Conservation (phyloP, 2,797 vertebrate species). For the Phaenicophaeus curvirostris region DNA sequence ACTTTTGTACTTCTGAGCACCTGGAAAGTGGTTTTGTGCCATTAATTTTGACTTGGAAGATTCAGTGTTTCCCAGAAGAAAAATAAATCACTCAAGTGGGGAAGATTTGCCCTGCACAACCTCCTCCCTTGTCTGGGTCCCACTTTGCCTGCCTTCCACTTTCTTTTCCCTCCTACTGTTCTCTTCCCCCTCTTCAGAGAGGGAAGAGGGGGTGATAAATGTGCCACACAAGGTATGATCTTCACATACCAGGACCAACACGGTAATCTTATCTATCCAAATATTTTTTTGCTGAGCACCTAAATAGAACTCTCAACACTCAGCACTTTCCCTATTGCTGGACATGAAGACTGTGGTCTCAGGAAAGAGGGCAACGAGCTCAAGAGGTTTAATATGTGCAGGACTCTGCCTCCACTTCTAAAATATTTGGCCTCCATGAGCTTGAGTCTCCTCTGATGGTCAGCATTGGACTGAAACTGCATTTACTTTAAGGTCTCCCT, state of each 20-base stretch:
- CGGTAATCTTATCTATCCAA: not conserved
- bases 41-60: constrained; percentile 57
- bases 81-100: constrained; percentile 24
- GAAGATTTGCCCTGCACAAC: not conserved
- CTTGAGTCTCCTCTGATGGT: not conserved
- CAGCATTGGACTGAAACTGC: not conserved
- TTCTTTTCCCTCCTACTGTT: constrained; percentile 22
- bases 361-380: not conserved
- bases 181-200: not conserved
- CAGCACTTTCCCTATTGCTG: not conserved
- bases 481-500: not conserved
- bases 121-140: not conserved
- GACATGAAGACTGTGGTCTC: not conserved
- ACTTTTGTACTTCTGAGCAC: constrained; percentile 30
- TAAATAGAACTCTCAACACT: not conserved
- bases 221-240: not conserved
- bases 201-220: not conserved
- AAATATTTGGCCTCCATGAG: not conserved
- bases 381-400: not conserved
- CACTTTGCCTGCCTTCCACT: not conserved
- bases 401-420: not conserved
- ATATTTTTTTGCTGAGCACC: not conserved
- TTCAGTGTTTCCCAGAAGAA: constrained; percentile 29
- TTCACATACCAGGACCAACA: not conserved
- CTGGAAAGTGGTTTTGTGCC: constrained; percentile 55